phyloP scores from a whole-genome alignment of 2,113 vertebrate species.

The Anoura caudifer region DNA sequence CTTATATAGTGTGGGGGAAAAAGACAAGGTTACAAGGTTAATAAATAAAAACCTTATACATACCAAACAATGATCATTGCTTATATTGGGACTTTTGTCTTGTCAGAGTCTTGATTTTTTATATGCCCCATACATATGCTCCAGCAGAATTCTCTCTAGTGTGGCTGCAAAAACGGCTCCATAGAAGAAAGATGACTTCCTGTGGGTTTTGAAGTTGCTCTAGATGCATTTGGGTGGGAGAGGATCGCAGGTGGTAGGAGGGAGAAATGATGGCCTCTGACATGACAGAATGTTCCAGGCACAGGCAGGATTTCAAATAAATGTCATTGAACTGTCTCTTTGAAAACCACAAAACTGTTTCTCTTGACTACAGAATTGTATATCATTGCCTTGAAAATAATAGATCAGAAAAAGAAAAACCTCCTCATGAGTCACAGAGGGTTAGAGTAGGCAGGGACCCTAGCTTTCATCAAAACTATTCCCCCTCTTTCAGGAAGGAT shows the following conservation, averaged over 20 bases:
- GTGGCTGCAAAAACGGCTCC: background rate
- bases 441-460: constrained; percentile 27
- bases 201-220: background rate
- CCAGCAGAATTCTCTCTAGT: background rate
- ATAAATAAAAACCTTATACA: background rate
- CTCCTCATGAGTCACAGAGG: background rate
- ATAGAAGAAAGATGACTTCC: background rate
- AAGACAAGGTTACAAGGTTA: background rate
- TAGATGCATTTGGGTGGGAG: background rate
- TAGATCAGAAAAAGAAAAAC: background rate
- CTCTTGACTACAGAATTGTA: constrained; percentile 23
- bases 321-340: constrained; percentile 37
- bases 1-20: background rate
- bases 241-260: background rate
- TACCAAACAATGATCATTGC: background rate
- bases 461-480: constrained; percentile 26
- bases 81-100: background rate
- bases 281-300: constrained; percentile 22
- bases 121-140: background rate
- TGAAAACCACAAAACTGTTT: constrained; percentile 46
- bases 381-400: constrained; percentile 50
- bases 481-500: background rate
- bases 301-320: constrained; percentile 51
- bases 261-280: background rate
- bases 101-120: background rate